Percentiles rank a stretch among this genome's conserved stretches.
Evolutionary conservation across 2,888 invertebrate genomes (phyloP).

Genomic region (Amphiduros pacificus): DNA sequence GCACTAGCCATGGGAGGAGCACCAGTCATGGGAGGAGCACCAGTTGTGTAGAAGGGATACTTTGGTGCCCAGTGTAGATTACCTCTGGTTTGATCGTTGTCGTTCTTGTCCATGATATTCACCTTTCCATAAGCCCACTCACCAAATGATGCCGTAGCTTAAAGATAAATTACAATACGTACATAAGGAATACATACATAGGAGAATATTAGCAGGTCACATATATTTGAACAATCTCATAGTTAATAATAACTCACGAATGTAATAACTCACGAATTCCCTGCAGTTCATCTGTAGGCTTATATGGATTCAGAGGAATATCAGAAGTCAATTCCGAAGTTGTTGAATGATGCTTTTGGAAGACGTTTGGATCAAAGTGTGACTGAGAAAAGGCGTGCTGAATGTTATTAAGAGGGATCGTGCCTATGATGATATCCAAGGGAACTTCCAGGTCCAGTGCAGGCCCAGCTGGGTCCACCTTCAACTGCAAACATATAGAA

Average conservation of each 20-base stretch:
- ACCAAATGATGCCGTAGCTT: slow-evolving; percentile 50
- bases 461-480: slow-evolving; percentile 46
- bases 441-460: slow-evolving; percentile 44
- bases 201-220: too few species aligned
- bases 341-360: too few species aligned
- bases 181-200: too few species aligned
- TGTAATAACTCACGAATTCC: too few species aligned
- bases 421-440: slow-evolving; percentile 42
- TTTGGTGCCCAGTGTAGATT: slow-evolving; percentile 43
- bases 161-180: too few species aligned
- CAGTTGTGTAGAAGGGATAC: slow-evolving; percentile 48
- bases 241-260: neutral
- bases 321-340: neutral
- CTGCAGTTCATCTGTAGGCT: too few species aligned
- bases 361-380: neutral
- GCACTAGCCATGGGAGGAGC: too few species aligned
- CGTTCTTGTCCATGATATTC: slow-evolving; percentile 38
- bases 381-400: neutral
- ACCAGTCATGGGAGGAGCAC: too few species aligned
- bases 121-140: slow-evolving; percentile 38
- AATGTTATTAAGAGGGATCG: slow-evolving; percentile 37
- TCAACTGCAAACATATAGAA: too few species aligned
- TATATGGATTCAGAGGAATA: too few species aligned
- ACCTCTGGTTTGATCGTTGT: slow-evolving; percentile 45
- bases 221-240: too few species aligned